Base-by-base conservation (phyloP, 2,113 vertebrate species). In the Chaenocephalus aceratus region DNA sequence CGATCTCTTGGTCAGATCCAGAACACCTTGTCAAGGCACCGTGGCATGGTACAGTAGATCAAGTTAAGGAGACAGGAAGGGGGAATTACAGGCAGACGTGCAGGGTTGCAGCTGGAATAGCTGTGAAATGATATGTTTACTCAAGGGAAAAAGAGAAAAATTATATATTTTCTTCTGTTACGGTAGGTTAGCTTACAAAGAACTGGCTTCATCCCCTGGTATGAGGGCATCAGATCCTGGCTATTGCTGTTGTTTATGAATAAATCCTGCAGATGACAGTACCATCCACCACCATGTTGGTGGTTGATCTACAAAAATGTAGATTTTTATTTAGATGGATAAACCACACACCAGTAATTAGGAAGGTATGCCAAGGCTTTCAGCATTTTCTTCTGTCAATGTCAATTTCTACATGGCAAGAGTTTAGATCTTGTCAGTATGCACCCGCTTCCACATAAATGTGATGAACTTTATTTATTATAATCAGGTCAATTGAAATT, bases 121-220 rank as follows among this genome's bases (percentile, higher is more conserved):
- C 81, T 83, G 87, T 88, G 84, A 91, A 54, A 72, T 64, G 60
- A 85, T 83, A 70, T 82, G 83, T 91, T 92, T 86, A 71, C 77
- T 82, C 75, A 86, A 79, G 80, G 75, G 49, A 77, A 51, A 48
- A 49, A 69, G 18, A 46, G 3, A 51, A 23, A 77, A 66, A 64
- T 46, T 67, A 57, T 26, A 26, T 67, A 51, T 75, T 88, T 80
- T 81, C 54, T 82, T 68, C 54, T 86, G 82, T 79, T 77, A 76
- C 60, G 68, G 70, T 21, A 3, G 56, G 64, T 89, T 59, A 23
- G 44, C 49, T 81, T 75, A 72, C 56, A 82, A 68, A 59, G 21
- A 59, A 56, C 62, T 59, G 68, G 66, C 65, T 80, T 67, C 58
- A 16, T 58, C 44, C 30, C 41, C 36, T 34, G 51, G 48, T 56